These are phyloP conservation scores for Polymixis flavicincta DNA, from an alignment of 2,888 invertebrate species.

Conservation along the genomic window DNA sequence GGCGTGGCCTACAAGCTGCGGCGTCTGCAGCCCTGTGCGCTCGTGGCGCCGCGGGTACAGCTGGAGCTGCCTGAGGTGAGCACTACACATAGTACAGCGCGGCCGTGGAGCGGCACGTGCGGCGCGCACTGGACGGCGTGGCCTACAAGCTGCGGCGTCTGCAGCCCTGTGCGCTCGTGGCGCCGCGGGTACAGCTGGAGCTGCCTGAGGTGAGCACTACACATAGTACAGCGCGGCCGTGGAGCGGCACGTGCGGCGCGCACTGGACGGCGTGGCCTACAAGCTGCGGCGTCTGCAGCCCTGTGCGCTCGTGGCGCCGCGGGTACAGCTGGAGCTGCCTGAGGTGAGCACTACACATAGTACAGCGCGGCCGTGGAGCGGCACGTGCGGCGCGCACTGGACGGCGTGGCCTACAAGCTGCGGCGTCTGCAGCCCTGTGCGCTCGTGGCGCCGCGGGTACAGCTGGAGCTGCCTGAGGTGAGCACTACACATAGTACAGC, in stretches of 20 bases:
- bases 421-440: constrained; percentile 97
- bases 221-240: constrained; percentile 50
- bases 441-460: constrained; percentile 94
- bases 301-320: constrained; percentile 95
- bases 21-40: constrained; percentile 96
- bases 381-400: constrained; percentile 88
- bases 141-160: constrained; percentile 97
- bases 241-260: constrained; percentile 83
- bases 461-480: constrained; percentile 96
- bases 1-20: constrained; percentile 97
- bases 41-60: constrained; percentile 95
- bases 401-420: constrained; percentile 97
- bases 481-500: not conserved
- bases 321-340: constrained; percentile 96
- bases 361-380: constrained; percentile 75
- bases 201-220: constrained; percentile 93
- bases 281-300: constrained; percentile 97
- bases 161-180: constrained; percentile 96
- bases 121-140: constrained; percentile 93
- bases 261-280: constrained; percentile 95
- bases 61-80: constrained; percentile 96
- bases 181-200: constrained; percentile 95
- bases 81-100: not conserved
- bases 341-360: constrained; percentile 89
- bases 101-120: constrained; percentile 79